Percentiles rank a stretch among this genome's conserved stretches.
Conservation (phyloP, 2,797 vertebrate species). For the Stomatorhinus walkeri region DNA sequence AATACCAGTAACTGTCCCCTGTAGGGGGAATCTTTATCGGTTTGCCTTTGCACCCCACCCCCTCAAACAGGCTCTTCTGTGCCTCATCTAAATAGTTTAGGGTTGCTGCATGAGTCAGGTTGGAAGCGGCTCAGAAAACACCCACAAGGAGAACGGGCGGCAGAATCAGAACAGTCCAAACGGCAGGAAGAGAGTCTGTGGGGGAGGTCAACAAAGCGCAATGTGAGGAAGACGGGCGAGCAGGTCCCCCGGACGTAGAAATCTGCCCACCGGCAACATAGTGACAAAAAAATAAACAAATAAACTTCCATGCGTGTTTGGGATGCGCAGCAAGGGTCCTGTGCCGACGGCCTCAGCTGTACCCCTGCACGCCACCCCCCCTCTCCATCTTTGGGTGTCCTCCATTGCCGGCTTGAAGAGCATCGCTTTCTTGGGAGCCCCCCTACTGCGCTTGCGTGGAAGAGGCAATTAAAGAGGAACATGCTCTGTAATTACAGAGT, state of each 20-base stretch:
- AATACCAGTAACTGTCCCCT: conserved; percentile 28
- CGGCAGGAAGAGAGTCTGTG: not conserved
- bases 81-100: not conserved
- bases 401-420: not conserved
- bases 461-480: conserved; percentile 11
- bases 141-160: conserved; percentile 9
- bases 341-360: not conserved
- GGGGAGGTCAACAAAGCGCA: not conserved
- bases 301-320: too few relatives aligned
- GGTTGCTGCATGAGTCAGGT: conserved; percentile 4
- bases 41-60: not conserved
- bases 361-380: not conserved
- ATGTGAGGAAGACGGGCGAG: too few relatives aligned
- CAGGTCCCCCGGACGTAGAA: not conserved
- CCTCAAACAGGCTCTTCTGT: not conserved
- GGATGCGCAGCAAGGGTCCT: not conserved
- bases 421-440: not conserved
- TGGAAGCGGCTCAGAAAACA: conserved; percentile 10
- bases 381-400: not conserved
- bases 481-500: conserved; percentile 15
- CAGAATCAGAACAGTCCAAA: not conserved
- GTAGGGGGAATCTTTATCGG: not conserved
- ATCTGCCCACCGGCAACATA: not conserved
- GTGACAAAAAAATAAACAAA: not conserved
- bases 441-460: not conserved